Base-by-base conservation (phyloP, 2,113 vertebrate genomes). In the Saimiri boliviensis region DNA sequence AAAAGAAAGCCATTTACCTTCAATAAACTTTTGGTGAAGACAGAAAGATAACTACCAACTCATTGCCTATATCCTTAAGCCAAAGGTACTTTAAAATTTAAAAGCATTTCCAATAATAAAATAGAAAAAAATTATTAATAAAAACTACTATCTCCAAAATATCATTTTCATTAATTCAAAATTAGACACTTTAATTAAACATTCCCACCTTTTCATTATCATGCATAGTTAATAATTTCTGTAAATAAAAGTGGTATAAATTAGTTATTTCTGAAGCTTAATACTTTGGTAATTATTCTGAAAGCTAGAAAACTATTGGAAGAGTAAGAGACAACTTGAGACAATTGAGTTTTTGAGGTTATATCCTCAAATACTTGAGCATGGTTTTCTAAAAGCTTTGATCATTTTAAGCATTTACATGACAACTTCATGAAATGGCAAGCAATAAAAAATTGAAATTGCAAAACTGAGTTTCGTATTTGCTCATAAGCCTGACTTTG, bases 111-210 rank as follows among this genome's bases (percentile, higher is more conserved):
- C 16, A 87, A 90, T 52, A 77, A 79, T 82, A 35, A 92, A 76
- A 89, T 45, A 89, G 21, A 32, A 73, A 97, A 77, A 81, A 16
- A 20, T 54, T 40, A 79, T 58, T 66, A 73, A 52, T 82, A 35
- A 87, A 83, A 89, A 79, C 71, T 86, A 47, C 27, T 76, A 27
- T 80, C 13, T 32, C 90, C 19, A 87, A 71, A 82, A 88, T 73
- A 66, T 1, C 25, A 91, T 94, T 95, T 95, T 92, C 7, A 84
- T 91, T 85, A 74, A 92, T 52, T 54, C 27, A 95, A 96, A 94
- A 83, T 79, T 80, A 80, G 58, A 63, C 19, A 86, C 70, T 12
- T 83, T 82, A n/a, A 40, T 74, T 96, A 35, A 35, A 91, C 89
- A 52, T 54, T 40, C 4, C 16, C 23, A 58, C 14, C 56, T 85